Percentiles rank a stretch among this genome's conserved stretches.
Conservation (phyloP, 2,888 invertebrate genomes). For the Pristionchus arcanus region DNA sequence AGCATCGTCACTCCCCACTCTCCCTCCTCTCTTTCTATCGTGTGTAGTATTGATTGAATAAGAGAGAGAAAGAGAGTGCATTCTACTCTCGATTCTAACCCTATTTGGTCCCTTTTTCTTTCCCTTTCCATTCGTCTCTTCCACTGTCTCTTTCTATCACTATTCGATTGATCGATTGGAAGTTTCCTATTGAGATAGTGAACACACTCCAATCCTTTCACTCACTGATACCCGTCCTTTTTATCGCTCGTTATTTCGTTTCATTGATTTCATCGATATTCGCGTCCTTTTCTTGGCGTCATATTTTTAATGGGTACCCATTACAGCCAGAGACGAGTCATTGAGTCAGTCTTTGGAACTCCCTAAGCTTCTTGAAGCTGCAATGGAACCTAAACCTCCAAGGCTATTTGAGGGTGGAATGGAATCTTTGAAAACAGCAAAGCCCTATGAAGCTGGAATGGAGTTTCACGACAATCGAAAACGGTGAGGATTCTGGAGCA, state of each 20-base stretch:
- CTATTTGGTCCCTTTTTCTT: constrained; percentile 33
- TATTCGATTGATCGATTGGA: neutral
- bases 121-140: neutral
- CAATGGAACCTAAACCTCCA: neutral
- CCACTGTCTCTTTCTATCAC: neutral
- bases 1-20: neutral
- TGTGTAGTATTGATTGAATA: constrained; percentile 1
- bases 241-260: neutral
- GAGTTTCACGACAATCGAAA: constrained; percentile 18
- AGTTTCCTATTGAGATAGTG: neutral
- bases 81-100: constrained; percentile 31
- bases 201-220: neutral
- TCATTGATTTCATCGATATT: neutral
- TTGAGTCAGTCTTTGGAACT: neutral
- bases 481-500: neutral
- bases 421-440: neutral
- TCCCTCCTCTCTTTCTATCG: neutral
- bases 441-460: neutral
- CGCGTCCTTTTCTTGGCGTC: neutral
- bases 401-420: neutral
- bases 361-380: neutral
- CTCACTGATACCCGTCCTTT: constrained; percentile 1
- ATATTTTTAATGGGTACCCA: neutral
- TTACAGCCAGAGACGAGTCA: constrained; percentile 26
- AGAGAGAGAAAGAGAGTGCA: neutral